Conservation (phyloP, 2,797 vertebrate species). For the Muraenolepis orangiensis region DNA sequence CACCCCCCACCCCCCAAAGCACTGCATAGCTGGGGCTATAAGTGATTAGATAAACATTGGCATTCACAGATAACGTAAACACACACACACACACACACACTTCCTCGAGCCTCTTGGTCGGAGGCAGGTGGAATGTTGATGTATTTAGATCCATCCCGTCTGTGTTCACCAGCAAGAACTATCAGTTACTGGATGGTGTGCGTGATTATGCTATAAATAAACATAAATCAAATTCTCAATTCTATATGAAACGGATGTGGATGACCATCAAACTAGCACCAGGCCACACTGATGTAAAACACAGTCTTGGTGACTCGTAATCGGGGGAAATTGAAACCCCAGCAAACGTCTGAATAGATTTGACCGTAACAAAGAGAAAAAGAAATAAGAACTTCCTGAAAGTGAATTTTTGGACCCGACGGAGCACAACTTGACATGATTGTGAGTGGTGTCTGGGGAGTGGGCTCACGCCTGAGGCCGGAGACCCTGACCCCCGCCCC, state of each 20-base stretch:
- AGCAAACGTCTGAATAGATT: neutral
- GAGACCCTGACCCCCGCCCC: no score
- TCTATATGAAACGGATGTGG: neutral
- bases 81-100: slow-evolving; percentile 35
- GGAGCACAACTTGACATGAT: neutral
- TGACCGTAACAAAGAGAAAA: neutral
- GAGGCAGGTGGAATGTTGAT: slow-evolving; percentile 56
- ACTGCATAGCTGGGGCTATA: slow-evolving; percentile 63
- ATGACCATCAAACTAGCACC: neutral
- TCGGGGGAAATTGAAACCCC: neutral
- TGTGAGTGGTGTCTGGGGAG: neutral
- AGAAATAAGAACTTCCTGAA: no score
- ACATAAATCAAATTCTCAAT: no score
- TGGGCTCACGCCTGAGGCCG: neutral
- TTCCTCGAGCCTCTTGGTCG: slow-evolving; percentile 34
- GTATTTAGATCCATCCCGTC: slow-evolving; percentile 46
- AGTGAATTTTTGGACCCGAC: neutral
- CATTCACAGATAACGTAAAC: slow-evolving; percentile 61
- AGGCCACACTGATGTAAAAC: neutral
- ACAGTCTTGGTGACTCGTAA: neutral
- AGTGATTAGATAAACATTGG: slow-evolving; percentile 80
- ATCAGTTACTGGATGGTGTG: neutral
- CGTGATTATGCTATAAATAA: no score
- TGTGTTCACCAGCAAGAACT: slow-evolving; percentile 4
- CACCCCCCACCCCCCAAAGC: slow-evolving; percentile 57